Percentiles rank a stretch among this genome's conserved stretches.
These are phyloP conservation scores for Notechis scutatus DNA, from an alignment of 2,113 vertebrate genomes.

Conservation along the genomic window DNA sequence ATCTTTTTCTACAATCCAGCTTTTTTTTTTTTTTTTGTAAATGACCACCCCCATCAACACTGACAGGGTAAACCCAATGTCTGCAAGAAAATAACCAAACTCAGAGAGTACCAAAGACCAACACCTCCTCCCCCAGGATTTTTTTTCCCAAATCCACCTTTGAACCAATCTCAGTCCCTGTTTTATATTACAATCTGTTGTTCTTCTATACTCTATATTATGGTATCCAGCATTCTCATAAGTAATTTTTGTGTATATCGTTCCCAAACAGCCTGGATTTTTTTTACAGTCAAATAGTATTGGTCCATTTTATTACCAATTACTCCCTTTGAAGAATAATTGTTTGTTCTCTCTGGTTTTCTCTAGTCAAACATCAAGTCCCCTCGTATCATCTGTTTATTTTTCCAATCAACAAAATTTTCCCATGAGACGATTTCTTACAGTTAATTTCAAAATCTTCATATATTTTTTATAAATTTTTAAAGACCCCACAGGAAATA, in stretches of 20 bases:
- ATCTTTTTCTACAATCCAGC: neutral
- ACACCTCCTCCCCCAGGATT: neutral
- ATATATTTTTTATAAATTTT: neutral
- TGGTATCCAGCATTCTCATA: neutral
- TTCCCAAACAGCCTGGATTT: neutral
- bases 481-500: neutral
- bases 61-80: neutral
- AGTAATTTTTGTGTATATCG: neutral
- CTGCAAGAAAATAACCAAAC: neutral
- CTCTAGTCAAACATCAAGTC: neutral
- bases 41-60: neutral
- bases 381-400: neutral
- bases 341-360: neutral
- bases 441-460: neutral
- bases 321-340: neutral
- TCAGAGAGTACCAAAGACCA: neutral
- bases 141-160: neutral
- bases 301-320: neutral
- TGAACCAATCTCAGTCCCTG: neutral
- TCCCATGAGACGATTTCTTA: neutral
- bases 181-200: neutral
- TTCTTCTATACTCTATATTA: neutral
- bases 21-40: neutral
- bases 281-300: neutral
- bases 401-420: neutral